Evolutionary conservation across 2,797 vertebrate species (phyloP), one percentile per base, ranked within the genome.

Genomic region (Eurystomus glaucurus): DNA sequence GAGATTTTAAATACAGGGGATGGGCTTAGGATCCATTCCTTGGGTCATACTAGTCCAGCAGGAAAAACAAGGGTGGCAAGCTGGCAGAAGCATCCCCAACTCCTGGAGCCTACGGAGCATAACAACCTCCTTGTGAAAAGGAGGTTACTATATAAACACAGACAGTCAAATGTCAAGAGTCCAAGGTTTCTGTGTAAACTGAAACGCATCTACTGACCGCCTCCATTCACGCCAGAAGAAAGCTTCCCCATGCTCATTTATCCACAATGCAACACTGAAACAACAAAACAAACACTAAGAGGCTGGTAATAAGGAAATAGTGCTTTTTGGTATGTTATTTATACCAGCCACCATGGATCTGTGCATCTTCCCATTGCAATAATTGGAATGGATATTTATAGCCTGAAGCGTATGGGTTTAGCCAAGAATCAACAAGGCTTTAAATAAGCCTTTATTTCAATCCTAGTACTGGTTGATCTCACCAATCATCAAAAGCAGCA

Each of bases 241-340:
- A 91, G 43, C 50, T 43, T 16, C 3, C 19, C 68, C 48, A 70
- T 7, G 3, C 52, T 77, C 45, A 29, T 52, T 74, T 82, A 65
- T 31, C 60, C 60, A 64, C 64, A 76, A 26, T 0, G 1, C 46
- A 75, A 75, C 2, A 51, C 35, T 46, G 39, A 79, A 88, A 58
- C 43, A 94, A 65, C 43, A 60, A 96, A 95, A 86, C 41, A 64
- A 90, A 70, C 39, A 45, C 45, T 43, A n/a, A 70, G 46, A 60
- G 22, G n/a, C 26, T 50, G 55, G 18, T 13, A 64, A 50, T 28
- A 80, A 76, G 5, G 31, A 79, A 78, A 57, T 1, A 76, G 35
- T 33, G 51, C 12, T 89, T 85, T 91, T 82, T 50, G 57, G 45
- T 39, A 26, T 9, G 7, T 33, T 66, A 43, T 21, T 85, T 87